Evolutionary conservation across 2,888 invertebrate genomes (phyloP), one percentile per base, ranked within the genome.

Genomic region (Brachypterus glaber): DNA sequence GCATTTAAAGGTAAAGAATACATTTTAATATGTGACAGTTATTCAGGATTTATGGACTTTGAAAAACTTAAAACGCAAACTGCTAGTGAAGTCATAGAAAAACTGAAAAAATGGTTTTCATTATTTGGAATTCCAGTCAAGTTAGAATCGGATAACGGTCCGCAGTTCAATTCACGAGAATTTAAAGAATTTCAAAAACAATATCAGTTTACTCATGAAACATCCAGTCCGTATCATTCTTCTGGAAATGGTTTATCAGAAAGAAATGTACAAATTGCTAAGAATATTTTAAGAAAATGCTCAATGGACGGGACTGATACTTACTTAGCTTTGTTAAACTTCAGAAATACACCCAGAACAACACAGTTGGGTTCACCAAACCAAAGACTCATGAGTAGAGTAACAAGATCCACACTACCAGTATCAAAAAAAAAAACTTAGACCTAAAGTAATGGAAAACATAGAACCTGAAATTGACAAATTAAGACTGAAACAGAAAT

Each of bases 71-170:
- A 33, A 30, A 15, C 8, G 2, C 14, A 13, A 5, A 30, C 35
- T 12, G 27, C 30, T 2, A 12, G 9, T 13, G 34, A 29, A 2
- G 17, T 40, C 2, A 40, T 40, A 2, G 16, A 33, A 16, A 5
- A 18, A 5, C 16, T 40, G 2, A 40, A 37, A 40, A 18, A 7
- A 7, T 35, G 39, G 35, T 39, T 39, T 25, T 11, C 35, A 8
- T 4, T 31, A 4, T 32, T 31, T 35, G 39, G 39, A 35, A 39
- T 35, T 13, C 39, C 39, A 13, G 35, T 32, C 4, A n/a, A 15
- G 16, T 12, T 33, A 14, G 3, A 37, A 24, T 18, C 35, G 3
- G 41, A 41, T 16, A 30, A 35, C 21, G 32, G 35, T 12, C 25
- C 35, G 9, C 42, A 31, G 13, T 42, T 21, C 15, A 21, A 15